Evolutionary conservation across 2,797 vertebrate species (phyloP), one percentile per base, ranked within the genome.

Genomic region (Ambastaia sidthimunki): DNA sequence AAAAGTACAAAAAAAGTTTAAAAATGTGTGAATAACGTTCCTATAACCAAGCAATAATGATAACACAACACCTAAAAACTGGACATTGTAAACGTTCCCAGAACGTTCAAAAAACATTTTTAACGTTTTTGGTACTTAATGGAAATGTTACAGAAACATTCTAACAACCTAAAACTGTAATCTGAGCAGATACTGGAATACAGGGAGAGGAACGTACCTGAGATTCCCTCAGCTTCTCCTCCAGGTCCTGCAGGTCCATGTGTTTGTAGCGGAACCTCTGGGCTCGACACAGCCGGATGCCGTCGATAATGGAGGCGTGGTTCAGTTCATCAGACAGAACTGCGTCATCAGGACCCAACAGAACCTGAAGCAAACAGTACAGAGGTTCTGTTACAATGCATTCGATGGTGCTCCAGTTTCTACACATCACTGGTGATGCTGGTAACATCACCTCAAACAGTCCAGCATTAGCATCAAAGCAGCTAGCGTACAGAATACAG

Each of bases 251-350:
- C 84, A 99, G 94, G 90, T 98, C 95, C 95, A 99, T 95, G 90
- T 99, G 98, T 87, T 93, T 95, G 90, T 98, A 99, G 76, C 97
- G 96, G 81, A 98, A 91, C 84, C 97, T 95, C 82, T 95, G 94
- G 0, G 97, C 96, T 82, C 96, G 95, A 89, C 97, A 99, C 60
- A 99, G 90, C 13, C 97, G 95, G 88, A 99, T 97, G 34, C 97
- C 97, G 0, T 99, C 97, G 0, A 99, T 99, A 89, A 99, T 98
- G 78, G 98, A 99, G 21, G 97, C 98, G 0, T 99, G 98, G 91
- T 99, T 99, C 67, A 99, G 91, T 86, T 99, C 98, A 3, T 99
- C 98, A 0, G 98, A 99, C 78, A 99, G 85, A 57, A 99, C 92
- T 0, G 96, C 96, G 0, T 99, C 97, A 70, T 99, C 95, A 0